Evolutionary conservation across 64 coral and sea anemone genomes (phyloP), one percentile per base, ranked within the genome.

Genomic region (Catalaphyllia jardinei): DNA sequence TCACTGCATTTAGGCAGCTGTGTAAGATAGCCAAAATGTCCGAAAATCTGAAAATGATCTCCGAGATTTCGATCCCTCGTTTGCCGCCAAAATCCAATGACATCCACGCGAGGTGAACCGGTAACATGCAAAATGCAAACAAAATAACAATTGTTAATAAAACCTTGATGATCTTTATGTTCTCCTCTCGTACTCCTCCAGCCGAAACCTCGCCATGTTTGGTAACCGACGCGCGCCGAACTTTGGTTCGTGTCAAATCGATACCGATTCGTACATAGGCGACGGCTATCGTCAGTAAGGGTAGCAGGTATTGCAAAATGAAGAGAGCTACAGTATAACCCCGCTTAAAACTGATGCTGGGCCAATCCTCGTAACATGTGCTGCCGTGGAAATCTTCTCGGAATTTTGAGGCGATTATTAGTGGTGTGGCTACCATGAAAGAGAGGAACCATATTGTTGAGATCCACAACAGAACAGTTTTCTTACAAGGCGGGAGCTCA

Each of bases 371-470:
- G 14, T n/a, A 78, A 76, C 90, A 92, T 50, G 62, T 69, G 81
- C 81, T 84, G 2, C 79, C 83, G 13, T 57, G 15, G 3, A 76
- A 49, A 38, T 85, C 20, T 25, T 86, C 82, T 4, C 5, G 25
- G 64, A 82, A 92, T 78, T 79, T 63, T 64, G 91, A 92, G 6
- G 77, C 60, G 15, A 96, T 31, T 17, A 96, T 90, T 25, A 96
- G 77, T 12, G 94, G 94, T n/a, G 93, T 71, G 18, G 92, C 73
- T 74, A 89, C 76, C 24, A 89, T 25, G 39, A 93, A 69, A 4
- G 94, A 93, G 18, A 80, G 74, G 31, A 91, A 14, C 94, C 94
- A 96, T n/a, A 96, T 89, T n/a, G 54, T 67, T 8, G 71, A 82
- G 33, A 96, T 92, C 72, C 89, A 75, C 33, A 88, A 39, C 20